Evolutionary conservation across 2,888 invertebrate species (phyloP).

Genomic region (Andrena marginata): DNA sequence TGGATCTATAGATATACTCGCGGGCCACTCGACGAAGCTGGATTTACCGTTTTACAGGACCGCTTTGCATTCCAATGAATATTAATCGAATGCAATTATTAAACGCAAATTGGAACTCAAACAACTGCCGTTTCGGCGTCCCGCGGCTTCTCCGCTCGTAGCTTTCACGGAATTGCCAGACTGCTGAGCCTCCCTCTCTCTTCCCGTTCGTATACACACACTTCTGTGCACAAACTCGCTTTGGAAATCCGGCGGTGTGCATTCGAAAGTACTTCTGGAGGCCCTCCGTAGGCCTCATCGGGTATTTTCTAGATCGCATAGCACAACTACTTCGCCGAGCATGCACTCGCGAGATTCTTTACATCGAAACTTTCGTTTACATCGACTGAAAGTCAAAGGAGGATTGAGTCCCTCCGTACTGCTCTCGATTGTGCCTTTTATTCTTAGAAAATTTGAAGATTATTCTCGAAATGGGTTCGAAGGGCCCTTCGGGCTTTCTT

Average conservation of each 20-base stretch:
- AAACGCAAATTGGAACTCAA: constrained; percentile 80
- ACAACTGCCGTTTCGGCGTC: constrained; percentile 65
- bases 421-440: not conserved
- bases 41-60: constrained; percentile 71
- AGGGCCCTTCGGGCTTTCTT: not conserved
- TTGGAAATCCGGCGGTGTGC: constrained; percentile 36
- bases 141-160: constrained; percentile 33
- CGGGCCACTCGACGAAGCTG: constrained; percentile 32
- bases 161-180: constrained; percentile 47
- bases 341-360: constrained; percentile 11
- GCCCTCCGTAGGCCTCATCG: constrained; percentile 32
- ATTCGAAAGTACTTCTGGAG: constrained; percentile 37
- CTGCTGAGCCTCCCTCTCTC: constrained; percentile 6
- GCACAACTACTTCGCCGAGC: not conserved
- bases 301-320: constrained; percentile 53
- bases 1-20: not conserved
- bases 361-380: constrained; percentile 17
- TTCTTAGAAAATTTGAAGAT: not conserved
- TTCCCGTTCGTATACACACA: constrained; percentile 23
- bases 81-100: constrained; percentile 81
- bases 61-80: constrained; percentile 81
- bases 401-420: not conserved
- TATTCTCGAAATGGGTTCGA: not conserved
- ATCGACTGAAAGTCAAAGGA: not conserved
- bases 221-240: constrained; percentile 43